Percentiles rank a stretch among this genome's conserved stretches.
Conservation (phyloP, 2,888 invertebrate genomes). For the Microctonus hyperodae region DNA sequence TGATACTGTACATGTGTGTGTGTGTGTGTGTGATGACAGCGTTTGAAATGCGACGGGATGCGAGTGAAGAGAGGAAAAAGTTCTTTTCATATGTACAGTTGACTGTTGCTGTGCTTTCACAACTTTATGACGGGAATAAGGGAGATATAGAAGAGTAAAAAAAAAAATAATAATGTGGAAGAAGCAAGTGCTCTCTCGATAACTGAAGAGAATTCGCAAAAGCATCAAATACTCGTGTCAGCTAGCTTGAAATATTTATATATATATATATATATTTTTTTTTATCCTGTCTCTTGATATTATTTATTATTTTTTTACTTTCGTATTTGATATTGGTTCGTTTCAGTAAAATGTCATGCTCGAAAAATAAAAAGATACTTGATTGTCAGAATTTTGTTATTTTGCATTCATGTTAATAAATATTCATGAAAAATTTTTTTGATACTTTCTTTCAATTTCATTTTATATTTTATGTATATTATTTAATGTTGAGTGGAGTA, state of each 20-base stretch:
- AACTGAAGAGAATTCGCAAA: constrained; percentile 16
- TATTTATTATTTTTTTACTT: constrained; percentile 4
- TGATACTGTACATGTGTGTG: too few relatives aligned
- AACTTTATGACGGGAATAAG: constrained; percentile 31
- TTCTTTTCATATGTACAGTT: constrained; percentile 11
- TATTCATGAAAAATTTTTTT: too few relatives aligned
- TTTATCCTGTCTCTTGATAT: constrained; percentile 2
- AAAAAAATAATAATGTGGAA: constrained; percentile 15
- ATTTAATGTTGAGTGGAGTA: too few relatives aligned
- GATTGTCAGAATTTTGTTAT: too few relatives aligned
- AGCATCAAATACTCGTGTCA: constrained; percentile 20
- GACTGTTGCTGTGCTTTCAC: constrained; percentile 26
- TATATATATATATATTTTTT: neutral
- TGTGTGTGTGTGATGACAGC: neutral
- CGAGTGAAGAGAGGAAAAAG: neutral
- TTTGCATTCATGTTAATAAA: too few relatives aligned
- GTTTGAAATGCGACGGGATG: neutral
- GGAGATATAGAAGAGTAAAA: neutral
- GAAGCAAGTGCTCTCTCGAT: constrained; percentile 13
- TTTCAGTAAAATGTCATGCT: too few relatives aligned
- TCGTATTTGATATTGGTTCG: neutral
- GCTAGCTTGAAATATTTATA: constrained; percentile 23
- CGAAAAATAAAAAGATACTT: too few relatives aligned
- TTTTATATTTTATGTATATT: too few relatives aligned
- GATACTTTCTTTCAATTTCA: too few relatives aligned